Evolutionary conservation across 2,888 invertebrate genomes (phyloP).

Genomic region (Acanthosoma haemorrhoidale): DNA sequence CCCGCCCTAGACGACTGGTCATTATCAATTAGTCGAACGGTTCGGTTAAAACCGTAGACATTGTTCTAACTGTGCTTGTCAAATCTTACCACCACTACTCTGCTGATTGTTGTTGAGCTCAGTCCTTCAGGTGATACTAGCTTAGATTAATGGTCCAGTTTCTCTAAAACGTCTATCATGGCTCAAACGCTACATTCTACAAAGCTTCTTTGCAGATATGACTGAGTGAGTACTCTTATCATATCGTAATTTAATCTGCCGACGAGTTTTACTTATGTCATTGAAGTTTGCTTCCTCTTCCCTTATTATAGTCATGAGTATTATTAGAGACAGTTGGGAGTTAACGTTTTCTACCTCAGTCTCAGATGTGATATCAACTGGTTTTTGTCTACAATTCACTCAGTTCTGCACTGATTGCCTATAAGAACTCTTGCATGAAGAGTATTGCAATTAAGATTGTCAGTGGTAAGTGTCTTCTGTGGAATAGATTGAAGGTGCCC

Average conservation of each 20-base stretch:
- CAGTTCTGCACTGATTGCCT: no score
- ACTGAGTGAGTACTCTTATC: background rate
- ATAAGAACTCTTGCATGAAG: no score
- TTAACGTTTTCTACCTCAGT: no score
- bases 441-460: no score
- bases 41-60: no score
- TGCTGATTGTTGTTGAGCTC: conserved; percentile 22
- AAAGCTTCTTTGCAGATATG: background rate
- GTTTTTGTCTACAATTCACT: no score
- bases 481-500: no score
- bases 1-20: no score
- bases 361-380: no score
- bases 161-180: background rate
- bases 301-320: conserved; percentile 4
- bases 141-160: background rate
- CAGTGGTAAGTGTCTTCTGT: no score
- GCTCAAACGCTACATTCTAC: background rate
- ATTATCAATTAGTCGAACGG: no score
- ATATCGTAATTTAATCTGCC: background rate
- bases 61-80: conserved; percentile 14
- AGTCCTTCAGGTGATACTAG: conserved; percentile 21
- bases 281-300: conserved; percentile 7
- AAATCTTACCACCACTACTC: conserved; percentile 22
- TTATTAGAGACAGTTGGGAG: background rate
- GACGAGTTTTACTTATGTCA: background rate